Percentiles rank a stretch among this genome's conserved stretches.
Evolutionary conservation across 1,140 invertebrate genomes (phyloP).

Genomic region (Penaeus chinensis): DNA sequence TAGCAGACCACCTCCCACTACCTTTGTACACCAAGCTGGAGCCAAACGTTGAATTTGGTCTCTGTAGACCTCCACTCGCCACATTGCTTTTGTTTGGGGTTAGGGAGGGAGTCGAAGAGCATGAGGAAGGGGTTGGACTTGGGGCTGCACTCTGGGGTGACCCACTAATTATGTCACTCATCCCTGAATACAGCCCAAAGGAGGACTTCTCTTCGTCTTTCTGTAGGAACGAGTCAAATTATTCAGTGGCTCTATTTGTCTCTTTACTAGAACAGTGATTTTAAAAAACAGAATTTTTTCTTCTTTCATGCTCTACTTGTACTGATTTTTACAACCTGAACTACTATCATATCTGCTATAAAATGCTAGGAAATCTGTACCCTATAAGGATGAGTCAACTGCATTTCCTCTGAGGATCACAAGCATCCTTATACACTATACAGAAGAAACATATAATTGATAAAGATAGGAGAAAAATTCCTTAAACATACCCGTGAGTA

Average conservation of each 20-base stretch:
- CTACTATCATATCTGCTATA: neutral
- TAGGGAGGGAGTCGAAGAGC: slow-evolving; percentile 40
- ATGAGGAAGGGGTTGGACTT: slow-evolving; percentile 30
- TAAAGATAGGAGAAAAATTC: neutral
- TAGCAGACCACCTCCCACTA: slow-evolving; percentile 39
- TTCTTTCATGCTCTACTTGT: too few relatives aligned
- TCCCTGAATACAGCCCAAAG: slow-evolving; percentile 43
- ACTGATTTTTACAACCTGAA: too few relatives aligned
- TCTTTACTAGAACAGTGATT: too few relatives aligned
- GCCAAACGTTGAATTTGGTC: neutral
- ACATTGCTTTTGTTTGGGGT: slow-evolving; percentile 21
- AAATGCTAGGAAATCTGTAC: neutral
- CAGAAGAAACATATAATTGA: neutral
- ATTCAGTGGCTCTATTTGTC: too few relatives aligned
- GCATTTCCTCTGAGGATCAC: neutral
- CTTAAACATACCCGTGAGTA: neutral
- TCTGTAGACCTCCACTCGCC: neutral
- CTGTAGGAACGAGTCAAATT: slow-evolving; percentile 9
- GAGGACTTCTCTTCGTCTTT: slow-evolving; percentile 24
- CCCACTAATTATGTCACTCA: slow-evolving; percentile 53
- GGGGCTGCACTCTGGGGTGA: slow-evolving; percentile 16
- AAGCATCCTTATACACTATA: neutral
- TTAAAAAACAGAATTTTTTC: too few relatives aligned
- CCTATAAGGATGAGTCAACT: neutral
- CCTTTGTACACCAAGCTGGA: slow-evolving; percentile 38